phyloP scores from a whole-genome alignment of 2,113 vertebrate species.

The Lamprotornis superbus region DNA sequence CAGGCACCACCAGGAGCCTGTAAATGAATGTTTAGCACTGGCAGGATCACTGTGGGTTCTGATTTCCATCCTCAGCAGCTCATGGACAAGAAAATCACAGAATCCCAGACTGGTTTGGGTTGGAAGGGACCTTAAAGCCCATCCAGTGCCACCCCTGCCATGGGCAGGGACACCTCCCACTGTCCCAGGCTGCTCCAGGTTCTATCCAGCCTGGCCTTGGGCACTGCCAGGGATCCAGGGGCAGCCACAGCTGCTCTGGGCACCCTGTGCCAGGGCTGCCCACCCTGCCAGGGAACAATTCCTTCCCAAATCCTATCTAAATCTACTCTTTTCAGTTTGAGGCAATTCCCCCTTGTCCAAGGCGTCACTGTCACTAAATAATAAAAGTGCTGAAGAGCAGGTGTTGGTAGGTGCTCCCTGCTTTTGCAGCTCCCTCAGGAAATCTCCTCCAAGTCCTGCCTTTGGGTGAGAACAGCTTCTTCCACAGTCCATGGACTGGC shows the following conservation, averaged over 20 bases:
- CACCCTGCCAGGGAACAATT: background rate
- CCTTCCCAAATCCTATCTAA: background rate
- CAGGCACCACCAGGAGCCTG: background rate
- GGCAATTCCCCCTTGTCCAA: background rate
- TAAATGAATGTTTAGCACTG: background rate
- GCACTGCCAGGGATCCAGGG: background rate
- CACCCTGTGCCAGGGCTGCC: background rate
- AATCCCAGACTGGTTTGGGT: background rate
- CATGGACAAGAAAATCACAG: background rate
- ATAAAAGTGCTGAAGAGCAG: background rate
- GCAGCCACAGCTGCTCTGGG: background rate
- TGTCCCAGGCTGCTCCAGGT: background rate
- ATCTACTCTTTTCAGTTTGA: fast-evolving
- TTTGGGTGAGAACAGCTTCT: background rate
- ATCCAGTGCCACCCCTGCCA: background rate
- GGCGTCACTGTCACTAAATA: background rate
- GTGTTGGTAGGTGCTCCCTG: background rate
- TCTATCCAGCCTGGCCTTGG: background rate
- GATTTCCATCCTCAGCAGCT: background rate
- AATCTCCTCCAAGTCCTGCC: background rate
- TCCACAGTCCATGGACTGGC: fast-evolving
- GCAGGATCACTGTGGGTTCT: background rate
- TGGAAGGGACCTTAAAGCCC: background rate
- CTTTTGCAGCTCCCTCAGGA: background rate
- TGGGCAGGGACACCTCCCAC: background rate